Conservation (phyloP, 2,113 vertebrate genomes). For the Ondatra zibethicus region DNA sequence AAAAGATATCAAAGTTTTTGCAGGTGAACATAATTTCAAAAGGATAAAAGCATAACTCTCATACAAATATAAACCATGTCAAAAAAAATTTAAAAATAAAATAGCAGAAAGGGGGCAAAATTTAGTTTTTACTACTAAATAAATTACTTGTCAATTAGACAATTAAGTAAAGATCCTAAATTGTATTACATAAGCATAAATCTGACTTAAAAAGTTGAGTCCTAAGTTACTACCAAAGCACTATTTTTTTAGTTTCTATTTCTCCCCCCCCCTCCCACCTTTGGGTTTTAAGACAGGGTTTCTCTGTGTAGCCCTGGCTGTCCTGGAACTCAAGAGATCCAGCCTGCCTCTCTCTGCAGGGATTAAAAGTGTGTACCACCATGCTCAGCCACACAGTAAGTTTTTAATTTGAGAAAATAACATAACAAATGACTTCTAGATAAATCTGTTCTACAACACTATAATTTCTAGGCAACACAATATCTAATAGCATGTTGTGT, state of each 20-base stretch:
- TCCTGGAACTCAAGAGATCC: not conserved
- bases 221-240: constrained; percentile 28
- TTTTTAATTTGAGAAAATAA: constrained; percentile 31
- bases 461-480: not conserved
- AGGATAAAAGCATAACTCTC: not conserved
- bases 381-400: not conserved
- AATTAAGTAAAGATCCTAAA: not conserved
- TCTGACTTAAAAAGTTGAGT: not conserved
- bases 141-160: not conserved
- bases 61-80: not conserved
- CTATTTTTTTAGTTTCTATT: no score
- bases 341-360: not conserved
- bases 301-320: not conserved
- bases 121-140: constrained; percentile 27
- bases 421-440: not conserved
- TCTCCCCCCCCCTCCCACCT: accelerated
- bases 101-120: constrained; percentile 17
- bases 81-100: constrained; percentile 24
- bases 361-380: not conserved
- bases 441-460: constrained; percentile 26
- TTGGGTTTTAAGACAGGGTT: not conserved
- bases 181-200: constrained; percentile 36
- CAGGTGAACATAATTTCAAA: not conserved
- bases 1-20: not conserved
- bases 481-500: not conserved